Percentiles rank a stretch among this genome's conserved stretches.
Conservation (phyloP, 2,888 invertebrate species). For the Holacanthella duospinosa region DNA sequence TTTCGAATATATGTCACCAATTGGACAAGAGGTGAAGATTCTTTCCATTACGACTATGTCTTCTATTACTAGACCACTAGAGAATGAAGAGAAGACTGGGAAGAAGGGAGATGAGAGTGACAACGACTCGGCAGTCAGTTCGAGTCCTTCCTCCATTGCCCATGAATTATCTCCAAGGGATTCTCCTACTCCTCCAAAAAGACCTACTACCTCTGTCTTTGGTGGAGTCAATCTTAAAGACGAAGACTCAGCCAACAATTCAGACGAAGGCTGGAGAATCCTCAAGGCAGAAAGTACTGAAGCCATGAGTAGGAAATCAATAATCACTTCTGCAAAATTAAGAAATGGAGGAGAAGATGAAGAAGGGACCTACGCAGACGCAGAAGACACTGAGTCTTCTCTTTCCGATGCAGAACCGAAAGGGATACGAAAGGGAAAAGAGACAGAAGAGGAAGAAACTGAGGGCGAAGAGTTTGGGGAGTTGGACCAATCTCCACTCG, state of each 20-base stretch:
- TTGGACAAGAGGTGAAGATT: not conserved
- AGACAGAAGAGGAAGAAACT: slow-evolving; percentile 13
- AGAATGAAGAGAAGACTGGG: no score
- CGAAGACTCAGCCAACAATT: slow-evolving; percentile 10
- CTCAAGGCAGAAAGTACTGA: slow-evolving; percentile 69
- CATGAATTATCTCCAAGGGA: slow-evolving; percentile 58
- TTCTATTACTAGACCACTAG: no score
- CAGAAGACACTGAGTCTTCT: slow-evolving; percentile 35
- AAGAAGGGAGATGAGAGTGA: slow-evolving; percentile 74
- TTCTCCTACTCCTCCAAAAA: not conserved
- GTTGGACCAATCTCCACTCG: slow-evolving; percentile 34
- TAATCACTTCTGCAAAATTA: slow-evolving; percentile 73
- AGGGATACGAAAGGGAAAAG: slow-evolving; percentile 26
- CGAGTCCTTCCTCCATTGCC: slow-evolving; percentile 67
- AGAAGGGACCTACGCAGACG: slow-evolving; percentile 37
- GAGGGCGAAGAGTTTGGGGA: not conserved
- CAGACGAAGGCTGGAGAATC: slow-evolving; percentile 46
- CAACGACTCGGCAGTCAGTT: slow-evolving; percentile 79
- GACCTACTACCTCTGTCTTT: no score
- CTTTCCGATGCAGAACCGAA: slow-evolving; percentile 33
- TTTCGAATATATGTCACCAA: not conserved
- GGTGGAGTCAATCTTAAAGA: slow-evolving; percentile 16
- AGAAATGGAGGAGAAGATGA: slow-evolving; percentile 57
- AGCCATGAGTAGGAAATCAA: slow-evolving; percentile 74
- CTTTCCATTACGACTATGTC: no score